A percentile compares a stretch with the other conserved stretches of the same genome.
These are phyloP conservation scores for Mixornis gularis DNA, from an alignment of 2,113 vertebrate genomes.

Conservation along the genomic window DNA sequence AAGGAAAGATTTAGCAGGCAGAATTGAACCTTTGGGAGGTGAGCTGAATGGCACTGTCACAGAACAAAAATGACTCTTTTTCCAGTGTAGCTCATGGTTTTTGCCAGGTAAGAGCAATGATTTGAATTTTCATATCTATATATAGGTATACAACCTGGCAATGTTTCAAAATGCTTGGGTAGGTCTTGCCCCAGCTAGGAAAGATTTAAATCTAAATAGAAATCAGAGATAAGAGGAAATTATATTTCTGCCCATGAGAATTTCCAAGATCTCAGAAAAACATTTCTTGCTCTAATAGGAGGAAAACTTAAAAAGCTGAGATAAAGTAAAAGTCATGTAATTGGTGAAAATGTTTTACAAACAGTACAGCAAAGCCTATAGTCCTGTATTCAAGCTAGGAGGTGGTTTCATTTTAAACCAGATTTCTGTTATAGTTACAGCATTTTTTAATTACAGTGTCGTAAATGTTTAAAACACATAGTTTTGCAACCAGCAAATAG, in stretches of 20 bases:
- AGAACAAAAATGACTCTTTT: not conserved
- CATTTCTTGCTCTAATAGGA: not conserved
- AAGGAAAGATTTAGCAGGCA: not conserved
- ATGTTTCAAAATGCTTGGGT: not conserved
- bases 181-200: slow-evolving; percentile 6
- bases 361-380: not conserved
- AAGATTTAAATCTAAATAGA: slow-evolving; percentile 6
- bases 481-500: not conserved
- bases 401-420: not conserved
- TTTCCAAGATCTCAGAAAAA: not conserved
- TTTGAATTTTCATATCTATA: not conserved
- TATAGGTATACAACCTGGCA: not conserved
- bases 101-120: not conserved
- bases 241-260: not conserved
- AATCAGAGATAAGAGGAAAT: not conserved
- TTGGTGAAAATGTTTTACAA: not conserved
- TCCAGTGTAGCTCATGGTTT: not conserved
- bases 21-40: not conserved
- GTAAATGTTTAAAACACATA: not conserved
- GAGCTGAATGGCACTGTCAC: not conserved
- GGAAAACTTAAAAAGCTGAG: not conserved
- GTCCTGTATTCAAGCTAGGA: not conserved
- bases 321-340: not conserved
- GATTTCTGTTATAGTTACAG: not conserved
- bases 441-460: not conserved